Conservation (phyloP, 2,888 invertebrate genomes). For the Microplitis deprimator region DNA sequence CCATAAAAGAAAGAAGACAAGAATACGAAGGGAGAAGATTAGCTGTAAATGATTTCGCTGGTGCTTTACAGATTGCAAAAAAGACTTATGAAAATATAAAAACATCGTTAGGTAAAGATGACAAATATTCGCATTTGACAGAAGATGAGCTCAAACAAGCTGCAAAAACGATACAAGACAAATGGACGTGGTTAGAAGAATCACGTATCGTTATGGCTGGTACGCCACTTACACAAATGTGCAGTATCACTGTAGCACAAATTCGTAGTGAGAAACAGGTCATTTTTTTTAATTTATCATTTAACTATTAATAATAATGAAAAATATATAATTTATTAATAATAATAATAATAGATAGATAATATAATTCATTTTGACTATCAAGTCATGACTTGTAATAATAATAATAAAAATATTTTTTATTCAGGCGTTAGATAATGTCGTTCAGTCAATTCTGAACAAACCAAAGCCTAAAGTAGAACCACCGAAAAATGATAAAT, state of each 20-base stretch:
- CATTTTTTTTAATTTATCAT: constrained; percentile 65
- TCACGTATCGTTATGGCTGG: constrained; percentile 79
- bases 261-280: constrained; percentile 86
- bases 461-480: constrained; percentile 91
- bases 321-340: too few relatives aligned
- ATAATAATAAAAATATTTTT: background rate
- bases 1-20: constrained; percentile 85
- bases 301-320: background rate
- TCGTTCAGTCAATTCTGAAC: constrained; percentile 82
- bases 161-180: constrained; percentile 78
- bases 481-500: constrained; percentile 74
- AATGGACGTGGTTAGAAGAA: constrained; percentile 83
- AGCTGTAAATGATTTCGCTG: constrained; percentile 86
- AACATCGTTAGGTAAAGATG: constrained; percentile 73
- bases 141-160: constrained; percentile 87
- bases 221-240: constrained; percentile 80
- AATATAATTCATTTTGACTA: too few relatives aligned
- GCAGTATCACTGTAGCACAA: constrained; percentile 84
- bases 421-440: constrained; percentile 73
- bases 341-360: too few relatives aligned
- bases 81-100: constrained; percentile 84
- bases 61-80: constrained; percentile 83
- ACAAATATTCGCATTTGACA: constrained; percentile 85
- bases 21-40: constrained; percentile 87
- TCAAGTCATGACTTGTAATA: too few relatives aligned